Conservation (phyloP, 2,888 invertebrate species). For the Callosobruchus maculatus region DNA sequence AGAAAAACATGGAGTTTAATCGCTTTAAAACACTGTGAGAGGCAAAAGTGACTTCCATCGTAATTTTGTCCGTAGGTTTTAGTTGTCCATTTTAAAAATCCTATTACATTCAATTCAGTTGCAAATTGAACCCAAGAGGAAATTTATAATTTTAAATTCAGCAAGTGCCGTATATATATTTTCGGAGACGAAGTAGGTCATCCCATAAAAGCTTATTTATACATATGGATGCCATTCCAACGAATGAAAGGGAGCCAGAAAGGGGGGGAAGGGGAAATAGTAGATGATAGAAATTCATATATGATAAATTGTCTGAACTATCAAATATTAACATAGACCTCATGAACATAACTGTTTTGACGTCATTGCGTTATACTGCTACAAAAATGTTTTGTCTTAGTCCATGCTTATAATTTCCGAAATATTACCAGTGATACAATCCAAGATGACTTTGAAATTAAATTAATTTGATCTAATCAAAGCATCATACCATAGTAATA, state of each 20-base stretch:
- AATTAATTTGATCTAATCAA: too few relatives aligned
- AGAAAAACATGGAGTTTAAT: too few relatives aligned
- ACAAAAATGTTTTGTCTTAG: too few relatives aligned
- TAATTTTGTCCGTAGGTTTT: constrained; percentile 22
- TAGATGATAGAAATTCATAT: not conserved
- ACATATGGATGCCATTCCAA: constrained; percentile 12
- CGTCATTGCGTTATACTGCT: too few relatives aligned
- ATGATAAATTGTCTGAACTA: not conserved
- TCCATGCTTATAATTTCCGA: too few relatives aligned
- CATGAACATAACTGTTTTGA: too few relatives aligned
- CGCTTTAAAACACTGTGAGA: too few relatives aligned
- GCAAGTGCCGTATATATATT: constrained; percentile 19
- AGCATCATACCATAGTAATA: too few relatives aligned
- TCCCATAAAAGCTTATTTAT: constrained; percentile 19
- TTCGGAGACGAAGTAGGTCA: constrained; percentile 17
- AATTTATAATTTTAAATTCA: constrained; percentile 32
- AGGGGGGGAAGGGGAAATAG: not conserved
- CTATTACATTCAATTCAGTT: constrained; percentile 33
- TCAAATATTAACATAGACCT: too few relatives aligned
- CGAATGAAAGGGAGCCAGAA: not conserved
- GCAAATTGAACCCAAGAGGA: constrained; percentile 30
- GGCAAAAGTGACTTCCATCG: constrained; percentile 25
- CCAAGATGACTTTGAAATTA: too few relatives aligned
- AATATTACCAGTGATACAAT: too few relatives aligned
- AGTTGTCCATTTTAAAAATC: constrained; percentile 13